These are phyloP conservation scores for Epirrhoe alternata DNA, from an alignment of 2,888 invertebrate species.

Conservation along the genomic window DNA sequence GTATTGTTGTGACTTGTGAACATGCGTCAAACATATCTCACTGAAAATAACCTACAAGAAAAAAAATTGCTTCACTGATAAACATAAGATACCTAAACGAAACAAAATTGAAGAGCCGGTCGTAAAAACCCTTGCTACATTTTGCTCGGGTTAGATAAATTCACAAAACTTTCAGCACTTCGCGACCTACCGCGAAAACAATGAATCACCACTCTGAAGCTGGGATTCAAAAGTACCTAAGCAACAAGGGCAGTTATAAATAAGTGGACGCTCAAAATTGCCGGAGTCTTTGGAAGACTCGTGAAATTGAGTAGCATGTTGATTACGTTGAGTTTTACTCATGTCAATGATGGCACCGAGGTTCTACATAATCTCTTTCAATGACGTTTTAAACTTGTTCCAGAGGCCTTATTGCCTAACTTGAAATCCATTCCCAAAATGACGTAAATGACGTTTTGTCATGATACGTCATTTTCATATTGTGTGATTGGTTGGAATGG, in stretches of 20 bases:
- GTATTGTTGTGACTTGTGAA: too few relatives aligned
- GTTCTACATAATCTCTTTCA: too few relatives aligned
- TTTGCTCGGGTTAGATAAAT: constrained; percentile 26
- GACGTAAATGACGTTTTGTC: too few relatives aligned
- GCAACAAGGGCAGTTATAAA: not conserved
- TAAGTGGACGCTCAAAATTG: not conserved
- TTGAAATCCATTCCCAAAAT: too few relatives aligned
- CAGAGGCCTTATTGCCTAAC: too few relatives aligned
- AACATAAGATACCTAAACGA: constrained; percentile 22
- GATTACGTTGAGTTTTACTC: too few relatives aligned
- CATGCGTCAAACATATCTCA: too few relatives aligned
- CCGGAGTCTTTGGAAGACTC: not conserved
- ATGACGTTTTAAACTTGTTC: too few relatives aligned
- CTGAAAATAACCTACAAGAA: not conserved
- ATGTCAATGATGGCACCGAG: too few relatives aligned
- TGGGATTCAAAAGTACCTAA: constrained; percentile 7
- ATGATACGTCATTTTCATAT: too few relatives aligned
- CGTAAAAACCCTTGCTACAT: constrained; percentile 15
- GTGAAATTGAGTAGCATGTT: not conserved
- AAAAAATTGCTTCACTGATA: not conserved
- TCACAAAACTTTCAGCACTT: constrained; percentile 33
- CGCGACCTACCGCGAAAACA: constrained; percentile 33
- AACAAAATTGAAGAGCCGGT: constrained; percentile 23
- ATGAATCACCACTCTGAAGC: constrained; percentile 35
- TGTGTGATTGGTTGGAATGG: too few relatives aligned